These are phyloP conservation scores for Lycopodina hypogea DNA, from an alignment of 37 sponge, comb jelly and placozoan genomes.

Conservation along the genomic window DNA sequence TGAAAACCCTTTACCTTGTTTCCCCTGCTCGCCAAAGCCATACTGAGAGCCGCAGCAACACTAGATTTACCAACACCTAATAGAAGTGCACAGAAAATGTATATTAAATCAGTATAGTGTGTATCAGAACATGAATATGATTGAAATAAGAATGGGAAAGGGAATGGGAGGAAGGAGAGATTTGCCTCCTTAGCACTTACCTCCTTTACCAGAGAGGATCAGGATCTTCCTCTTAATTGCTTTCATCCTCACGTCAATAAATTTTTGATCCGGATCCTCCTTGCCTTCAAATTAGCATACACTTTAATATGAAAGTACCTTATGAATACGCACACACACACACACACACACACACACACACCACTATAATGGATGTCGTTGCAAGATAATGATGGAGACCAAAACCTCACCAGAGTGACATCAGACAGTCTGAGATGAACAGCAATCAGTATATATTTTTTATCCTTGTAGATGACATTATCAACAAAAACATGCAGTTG, in stretches of 20 bases:
- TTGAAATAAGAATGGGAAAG: background rate
- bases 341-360: too few species aligned
- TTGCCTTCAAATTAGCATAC: constrained; percentile 20
- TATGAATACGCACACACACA: background rate
- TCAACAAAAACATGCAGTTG: too few species aligned
- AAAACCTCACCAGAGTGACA: background rate
- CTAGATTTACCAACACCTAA: constrained; percentile 92
- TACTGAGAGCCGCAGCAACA: constrained; percentile 62
- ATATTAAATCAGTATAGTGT: too few species aligned
- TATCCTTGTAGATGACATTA: too few species aligned
- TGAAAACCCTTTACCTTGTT: constrained; percentile 56
- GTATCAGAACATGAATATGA: too few species aligned
- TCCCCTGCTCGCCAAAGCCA: constrained; percentile 51
- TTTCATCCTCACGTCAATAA: constrained; percentile 88
- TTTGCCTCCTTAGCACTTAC: constrained; percentile 11
- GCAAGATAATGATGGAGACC: background rate
- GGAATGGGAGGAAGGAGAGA: background rate
- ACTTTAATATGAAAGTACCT: background rate
- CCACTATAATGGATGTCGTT: background rate
- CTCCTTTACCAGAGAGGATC: constrained; percentile 90
- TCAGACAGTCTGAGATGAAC: background rate
- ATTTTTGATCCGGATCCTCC: constrained; percentile 80
- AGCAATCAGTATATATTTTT: too few species aligned
- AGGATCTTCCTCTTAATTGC: constrained; percentile 76
- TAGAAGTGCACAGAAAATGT: too few species aligned